Base-by-base conservation (phyloP, 1,140 invertebrate genomes). In the Pomacea maculata region DNA sequence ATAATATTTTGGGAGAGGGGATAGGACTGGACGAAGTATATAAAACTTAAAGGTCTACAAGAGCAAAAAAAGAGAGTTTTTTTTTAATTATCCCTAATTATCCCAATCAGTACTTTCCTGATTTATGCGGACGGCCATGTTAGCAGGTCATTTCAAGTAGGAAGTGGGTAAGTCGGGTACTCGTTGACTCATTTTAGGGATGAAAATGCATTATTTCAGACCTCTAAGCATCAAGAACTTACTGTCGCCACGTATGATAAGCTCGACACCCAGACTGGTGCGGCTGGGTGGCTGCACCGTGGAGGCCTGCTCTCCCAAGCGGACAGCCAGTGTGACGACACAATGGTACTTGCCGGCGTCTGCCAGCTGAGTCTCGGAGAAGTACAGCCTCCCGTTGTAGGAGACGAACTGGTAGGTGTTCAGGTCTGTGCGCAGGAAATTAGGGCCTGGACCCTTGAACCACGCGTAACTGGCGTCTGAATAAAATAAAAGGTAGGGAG, bases 341-440 rank as follows among this genome's bases (percentile, higher is more conserved):
- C 87, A 88, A 65, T 82, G 83, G 75, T 87, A 88, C 17, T 78
- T 77, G 6, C 83, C 82, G 57, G 83, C 82, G 63, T 87, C 86
- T 8, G 80, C 76, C 21, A 63, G 80, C 73, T 85, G 85, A 1
- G 83, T 80, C 75, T 87, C 86, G 7, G 86, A 87, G 78, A 87
- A 86, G 63, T 87, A 87, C 55, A 87, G 83, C 15, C 81, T 63
- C 6, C 86, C 86, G 55, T 85, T 85, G 65, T 83, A 70, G 34
- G 86, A 87, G 57, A 87, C 71, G 61, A 87, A 87, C 65, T 80
- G 76, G 61, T 85, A 79, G 10, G 80, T 79, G 75, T 86, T 79
- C 61, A 80, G 14, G 12, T 75, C 54, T 15, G 86, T 57, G n/a
- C 83, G 73, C 54, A 84, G 75, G 79, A 87, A 78, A 34, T 78